Evolutionary conservation across 2,888 invertebrate genomes (phyloP).

Genomic region (Erannis defoliaria): DNA sequence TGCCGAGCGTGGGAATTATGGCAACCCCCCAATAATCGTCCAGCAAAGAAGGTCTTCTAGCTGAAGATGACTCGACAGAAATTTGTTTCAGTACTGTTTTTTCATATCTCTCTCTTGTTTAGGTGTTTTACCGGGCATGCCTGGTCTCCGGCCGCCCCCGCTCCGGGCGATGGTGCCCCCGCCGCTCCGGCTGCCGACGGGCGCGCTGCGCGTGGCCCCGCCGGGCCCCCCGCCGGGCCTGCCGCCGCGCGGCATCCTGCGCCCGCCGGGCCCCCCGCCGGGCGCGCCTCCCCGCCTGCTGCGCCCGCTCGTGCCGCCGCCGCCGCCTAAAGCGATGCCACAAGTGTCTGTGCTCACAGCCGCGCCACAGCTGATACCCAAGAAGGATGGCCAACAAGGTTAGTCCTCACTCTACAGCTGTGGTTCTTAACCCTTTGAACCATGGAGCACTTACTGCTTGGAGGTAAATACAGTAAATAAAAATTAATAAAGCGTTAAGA

Average conservation of each 20-base stretch:
- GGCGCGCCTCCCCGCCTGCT: constrained; percentile 89
- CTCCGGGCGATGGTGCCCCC: constrained; percentile 60
- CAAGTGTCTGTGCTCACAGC: constrained; percentile 92
- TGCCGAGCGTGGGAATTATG: no score
- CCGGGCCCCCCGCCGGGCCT: constrained; percentile 88
- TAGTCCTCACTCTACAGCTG: constrained; percentile 14
- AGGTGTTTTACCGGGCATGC: no score
- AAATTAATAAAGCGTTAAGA: no score
- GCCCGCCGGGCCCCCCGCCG: constrained; percentile 89
- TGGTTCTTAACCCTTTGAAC: no score
- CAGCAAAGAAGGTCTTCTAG: no score
- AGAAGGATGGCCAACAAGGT: constrained; percentile 88
- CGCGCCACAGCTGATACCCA: constrained; percentile 93
- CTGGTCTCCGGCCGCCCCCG: constrained; percentile 72
- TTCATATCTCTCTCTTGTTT: no score
- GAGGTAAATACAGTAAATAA: no score
- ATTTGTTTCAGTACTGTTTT: no score
- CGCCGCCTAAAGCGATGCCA: constrained; percentile 67
- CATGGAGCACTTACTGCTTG: no score
- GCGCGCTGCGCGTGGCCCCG: constrained; percentile 74
- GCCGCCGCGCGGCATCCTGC: constrained; percentile 64
- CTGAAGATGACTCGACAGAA: no score
- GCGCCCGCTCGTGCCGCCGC: constrained; percentile 86
- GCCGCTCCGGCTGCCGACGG: constrained; percentile 57
- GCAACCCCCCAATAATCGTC: no score